Percentiles rank a stretch among this genome's conserved stretches.
Conservation (phyloP, 2,797 vertebrate species). For the Cebuella pygmaea region DNA sequence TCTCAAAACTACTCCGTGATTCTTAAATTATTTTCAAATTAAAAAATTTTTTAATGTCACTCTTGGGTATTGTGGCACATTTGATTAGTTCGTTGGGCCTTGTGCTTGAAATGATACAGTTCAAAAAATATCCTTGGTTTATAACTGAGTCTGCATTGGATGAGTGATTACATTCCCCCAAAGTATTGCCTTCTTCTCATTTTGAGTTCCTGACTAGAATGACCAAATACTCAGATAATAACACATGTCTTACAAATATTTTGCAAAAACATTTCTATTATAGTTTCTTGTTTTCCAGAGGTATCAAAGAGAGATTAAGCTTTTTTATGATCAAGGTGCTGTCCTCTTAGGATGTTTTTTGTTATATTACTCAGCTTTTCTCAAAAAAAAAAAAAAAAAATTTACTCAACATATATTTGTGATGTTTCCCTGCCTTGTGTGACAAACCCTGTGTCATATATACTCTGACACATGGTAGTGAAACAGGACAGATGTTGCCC, state of each 20-base stretch:
- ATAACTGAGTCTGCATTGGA: neutral
- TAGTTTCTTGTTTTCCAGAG: neutral
- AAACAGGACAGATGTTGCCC: neutral
- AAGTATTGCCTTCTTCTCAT: neutral
- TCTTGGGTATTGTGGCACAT: neutral
- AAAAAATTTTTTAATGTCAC: neutral
- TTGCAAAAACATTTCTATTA: neutral
- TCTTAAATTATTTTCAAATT: slow-evolving; percentile 51
- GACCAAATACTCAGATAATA: neutral
- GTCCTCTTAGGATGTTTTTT: neutral
- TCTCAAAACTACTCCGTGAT: neutral
- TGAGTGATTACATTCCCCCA: neutral
- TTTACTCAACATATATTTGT: neutral
- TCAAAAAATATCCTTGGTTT: neutral
- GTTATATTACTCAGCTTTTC: neutral
- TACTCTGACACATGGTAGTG: neutral
- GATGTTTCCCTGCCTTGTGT: neutral
- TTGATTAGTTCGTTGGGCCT: neutral
- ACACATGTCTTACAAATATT: neutral
- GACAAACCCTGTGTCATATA: neutral
- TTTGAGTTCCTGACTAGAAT: neutral
- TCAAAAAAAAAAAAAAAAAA: neutral
- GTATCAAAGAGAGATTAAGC: neutral
- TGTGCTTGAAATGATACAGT: neutral
- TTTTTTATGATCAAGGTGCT: neutral